phyloP scores from a whole-genome alignment of 2,888 invertebrate species.

The Perithous albicinctus region DNA sequence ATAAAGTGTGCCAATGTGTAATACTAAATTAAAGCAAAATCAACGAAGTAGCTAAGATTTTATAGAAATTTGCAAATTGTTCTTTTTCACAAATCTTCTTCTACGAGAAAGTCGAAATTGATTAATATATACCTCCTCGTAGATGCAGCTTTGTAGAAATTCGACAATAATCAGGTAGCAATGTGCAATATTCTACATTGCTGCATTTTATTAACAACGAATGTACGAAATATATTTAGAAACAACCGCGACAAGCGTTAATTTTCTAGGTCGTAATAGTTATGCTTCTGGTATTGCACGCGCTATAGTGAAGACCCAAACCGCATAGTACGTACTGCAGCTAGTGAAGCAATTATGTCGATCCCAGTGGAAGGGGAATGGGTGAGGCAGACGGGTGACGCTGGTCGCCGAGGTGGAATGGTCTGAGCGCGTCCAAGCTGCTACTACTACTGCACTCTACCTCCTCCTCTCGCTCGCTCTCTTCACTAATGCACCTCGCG shows the following conservation, averaged over 20 bases:
- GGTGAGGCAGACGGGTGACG: constrained; percentile 24
- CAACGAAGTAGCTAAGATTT: too few relatives aligned
- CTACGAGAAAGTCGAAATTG: too few relatives aligned
- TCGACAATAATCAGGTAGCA: too few relatives aligned
- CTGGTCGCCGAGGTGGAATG: constrained; percentile 55
- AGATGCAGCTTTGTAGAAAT: too few relatives aligned
- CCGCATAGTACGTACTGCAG: not conserved
- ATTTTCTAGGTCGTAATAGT: not conserved
- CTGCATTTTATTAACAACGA: not conserved
- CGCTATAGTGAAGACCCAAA: constrained; percentile 15
- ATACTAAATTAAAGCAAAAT: too few relatives aligned
- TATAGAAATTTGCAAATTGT: too few relatives aligned
- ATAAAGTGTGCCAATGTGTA: too few relatives aligned
- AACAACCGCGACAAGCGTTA: not conserved
- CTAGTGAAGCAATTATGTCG: constrained; percentile 42
- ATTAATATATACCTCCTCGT: too few relatives aligned
- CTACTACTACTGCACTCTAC: constrained; percentile 21
- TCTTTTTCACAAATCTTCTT: too few relatives aligned
- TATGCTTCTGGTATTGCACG: not conserved
- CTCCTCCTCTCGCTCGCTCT: constrained; percentile 7
- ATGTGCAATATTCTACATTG: too few relatives aligned
- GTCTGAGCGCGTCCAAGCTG: constrained; percentile 57
- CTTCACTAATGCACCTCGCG: constrained; percentile 44
- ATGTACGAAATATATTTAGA: not conserved
- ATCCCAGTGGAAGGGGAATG: constrained; percentile 6